Evolutionary conservation across 2,888 invertebrate species (phyloP).

Genomic region (Latrodectus hesperus): DNA sequence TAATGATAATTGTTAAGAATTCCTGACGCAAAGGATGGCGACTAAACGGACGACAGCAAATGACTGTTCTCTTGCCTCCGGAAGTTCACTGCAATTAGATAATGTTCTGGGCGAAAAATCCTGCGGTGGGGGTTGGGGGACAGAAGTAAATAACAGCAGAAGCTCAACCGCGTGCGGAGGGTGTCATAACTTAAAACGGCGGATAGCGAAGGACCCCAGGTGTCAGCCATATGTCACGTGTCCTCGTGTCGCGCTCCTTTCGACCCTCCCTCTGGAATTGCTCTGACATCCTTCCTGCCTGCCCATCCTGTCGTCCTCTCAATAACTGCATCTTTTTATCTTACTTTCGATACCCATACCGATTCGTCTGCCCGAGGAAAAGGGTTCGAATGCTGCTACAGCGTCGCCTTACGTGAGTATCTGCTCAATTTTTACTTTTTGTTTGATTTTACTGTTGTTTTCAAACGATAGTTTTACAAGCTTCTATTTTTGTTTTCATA

Average conservation of each 20-base stretch:
- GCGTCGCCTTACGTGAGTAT: constrained; percentile 38
- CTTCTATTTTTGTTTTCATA: background rate
- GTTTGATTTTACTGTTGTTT: background rate
- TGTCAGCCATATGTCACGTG: constrained; percentile 60
- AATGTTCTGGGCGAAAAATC: too few relatives aligned
- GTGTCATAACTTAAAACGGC: background rate
- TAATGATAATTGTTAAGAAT: too few relatives aligned
- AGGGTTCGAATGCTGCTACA: constrained; percentile 32
- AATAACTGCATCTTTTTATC: background rate
- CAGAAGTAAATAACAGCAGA: background rate
- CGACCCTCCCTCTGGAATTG: constrained; percentile 1
- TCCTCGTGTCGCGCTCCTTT: background rate
- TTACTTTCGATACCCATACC: constrained; percentile 1
- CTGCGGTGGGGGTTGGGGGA: background rate
- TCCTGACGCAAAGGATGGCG: too few relatives aligned
- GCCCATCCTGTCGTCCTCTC: constrained; percentile 12
- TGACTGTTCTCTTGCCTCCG: background rate
- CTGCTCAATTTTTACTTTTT: background rate
- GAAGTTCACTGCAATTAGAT: background rate
- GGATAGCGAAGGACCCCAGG: constrained; percentile 25
- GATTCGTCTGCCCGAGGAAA: background rate
- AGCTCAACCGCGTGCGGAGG: background rate
- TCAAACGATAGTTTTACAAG: background rate
- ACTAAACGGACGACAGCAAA: too few relatives aligned
- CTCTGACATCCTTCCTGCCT: constrained; percentile 32